Conservation (phyloP, 2,113 vertebrate genomes). For the Dryoscopus gambensis region DNA sequence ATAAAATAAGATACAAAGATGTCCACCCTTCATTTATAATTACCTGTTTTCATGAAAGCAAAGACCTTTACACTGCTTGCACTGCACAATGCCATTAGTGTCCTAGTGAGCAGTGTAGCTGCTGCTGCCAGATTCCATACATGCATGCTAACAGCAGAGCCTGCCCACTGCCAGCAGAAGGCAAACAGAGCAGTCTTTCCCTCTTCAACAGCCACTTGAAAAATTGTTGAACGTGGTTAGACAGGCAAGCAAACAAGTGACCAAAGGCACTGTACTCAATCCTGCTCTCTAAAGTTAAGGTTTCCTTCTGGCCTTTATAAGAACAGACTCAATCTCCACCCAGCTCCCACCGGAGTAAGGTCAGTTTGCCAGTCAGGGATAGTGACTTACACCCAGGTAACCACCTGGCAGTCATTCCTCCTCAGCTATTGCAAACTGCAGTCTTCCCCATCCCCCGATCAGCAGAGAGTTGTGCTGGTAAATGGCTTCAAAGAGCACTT, state of each 20-base stretch:
- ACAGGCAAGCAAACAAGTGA: neutral
- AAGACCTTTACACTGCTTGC: neutral
- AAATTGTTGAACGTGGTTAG: neutral
- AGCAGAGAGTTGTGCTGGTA: neutral
- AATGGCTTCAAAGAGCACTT: neutral
- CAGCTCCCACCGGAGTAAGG: neutral
- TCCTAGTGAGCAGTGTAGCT: neutral
- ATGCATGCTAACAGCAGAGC: neutral
- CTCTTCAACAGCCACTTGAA: neutral
- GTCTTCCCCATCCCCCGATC: neutral
- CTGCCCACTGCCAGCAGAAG: neutral
- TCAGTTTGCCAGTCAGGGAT: neutral
- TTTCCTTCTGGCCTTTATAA: neutral
- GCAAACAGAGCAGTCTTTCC: neutral
- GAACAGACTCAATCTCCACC: neutral
- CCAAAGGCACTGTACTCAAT: neutral
- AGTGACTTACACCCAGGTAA: neutral
- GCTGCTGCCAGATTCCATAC: neutral
- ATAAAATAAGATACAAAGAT: neutral
- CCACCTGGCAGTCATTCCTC: neutral
- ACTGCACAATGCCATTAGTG: neutral
- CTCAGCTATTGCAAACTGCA: neutral
- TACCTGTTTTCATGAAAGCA: neutral
- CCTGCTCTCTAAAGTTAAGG: neutral
- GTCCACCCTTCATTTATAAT: neutral